phyloP scores from a whole-genome alignment of 2,113 vertebrate genomes.

The Erpornis zantholeuca region DNA sequence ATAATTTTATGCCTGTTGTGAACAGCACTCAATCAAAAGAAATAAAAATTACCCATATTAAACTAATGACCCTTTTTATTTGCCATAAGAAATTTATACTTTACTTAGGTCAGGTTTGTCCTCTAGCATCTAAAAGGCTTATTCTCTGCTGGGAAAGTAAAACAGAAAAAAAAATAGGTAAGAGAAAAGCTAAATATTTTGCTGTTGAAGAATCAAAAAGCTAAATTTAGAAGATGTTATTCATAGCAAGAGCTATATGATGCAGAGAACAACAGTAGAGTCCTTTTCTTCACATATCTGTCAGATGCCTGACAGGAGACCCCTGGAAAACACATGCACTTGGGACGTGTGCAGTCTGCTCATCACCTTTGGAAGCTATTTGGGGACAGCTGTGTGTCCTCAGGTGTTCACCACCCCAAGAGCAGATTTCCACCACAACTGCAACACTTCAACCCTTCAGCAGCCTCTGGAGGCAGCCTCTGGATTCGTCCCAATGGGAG shows the following conservation, averaged over 20 bases:
- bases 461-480: neutral
- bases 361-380: neutral
- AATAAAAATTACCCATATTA: neutral
- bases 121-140: neutral
- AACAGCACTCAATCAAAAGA: neutral
- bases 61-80: neutral
- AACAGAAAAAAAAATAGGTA: neutral
- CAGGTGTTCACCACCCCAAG: neutral
- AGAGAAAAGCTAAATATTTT: neutral
- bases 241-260: neutral
- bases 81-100: neutral
- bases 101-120: neutral
- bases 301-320: neutral
- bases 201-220: neutral
- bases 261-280: neutral
- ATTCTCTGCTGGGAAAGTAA: neutral
- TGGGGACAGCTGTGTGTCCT: neutral
- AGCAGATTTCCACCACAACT: neutral
- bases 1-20: neutral
- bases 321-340: neutral
- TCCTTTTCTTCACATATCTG: neutral
- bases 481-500: rapidly evolving
- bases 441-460: neutral
- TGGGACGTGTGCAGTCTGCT: neutral
- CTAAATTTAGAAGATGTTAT: neutral